phyloP scores from a whole-genome alignment of 1,140 invertebrate genomes.

The Zaprionus lachaisei region DNA sequence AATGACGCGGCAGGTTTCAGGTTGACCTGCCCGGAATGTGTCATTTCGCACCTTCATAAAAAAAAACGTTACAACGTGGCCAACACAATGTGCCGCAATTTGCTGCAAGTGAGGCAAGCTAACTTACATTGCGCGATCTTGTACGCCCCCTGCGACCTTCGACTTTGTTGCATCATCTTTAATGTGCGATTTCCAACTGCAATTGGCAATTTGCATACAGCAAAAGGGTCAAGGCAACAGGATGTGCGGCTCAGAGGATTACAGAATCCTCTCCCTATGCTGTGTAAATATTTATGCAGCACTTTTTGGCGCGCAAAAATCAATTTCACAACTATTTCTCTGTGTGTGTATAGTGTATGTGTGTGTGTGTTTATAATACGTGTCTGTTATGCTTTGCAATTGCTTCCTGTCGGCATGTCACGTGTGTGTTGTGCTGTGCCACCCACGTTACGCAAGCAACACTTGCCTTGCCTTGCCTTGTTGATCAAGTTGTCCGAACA shows the following conservation, averaged over 20 bases:
- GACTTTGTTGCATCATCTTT: conserved; percentile 22
- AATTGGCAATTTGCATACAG: conserved; percentile 60
- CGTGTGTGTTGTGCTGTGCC: conserved; percentile 50
- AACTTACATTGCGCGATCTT: background rate
- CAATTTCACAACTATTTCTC: background rate
- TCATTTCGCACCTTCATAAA: conserved; percentile 81
- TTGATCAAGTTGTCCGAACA: conserved; percentile 43
- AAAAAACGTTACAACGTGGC: conserved; percentile 38
- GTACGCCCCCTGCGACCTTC: background rate
- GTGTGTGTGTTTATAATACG: conserved; percentile 7
- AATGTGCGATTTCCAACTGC: conserved; percentile 71
- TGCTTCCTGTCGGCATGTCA: conserved; percentile 62
- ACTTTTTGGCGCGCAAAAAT: conserved; percentile 72
- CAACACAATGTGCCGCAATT: conserved; percentile 38
- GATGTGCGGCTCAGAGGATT: conserved; percentile 35
- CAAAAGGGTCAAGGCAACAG: conserved; percentile 70
- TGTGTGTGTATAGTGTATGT: conserved; percentile 2
- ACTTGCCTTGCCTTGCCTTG: conserved; percentile 21
- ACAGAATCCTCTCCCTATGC: conserved; percentile 9
- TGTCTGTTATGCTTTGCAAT: conserved; percentile 19
- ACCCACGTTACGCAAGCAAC: conserved; percentile 65
- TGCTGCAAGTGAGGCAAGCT: conserved; percentile 21
- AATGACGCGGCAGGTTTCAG: conserved; percentile 77
- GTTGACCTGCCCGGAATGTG: conserved; percentile 55
- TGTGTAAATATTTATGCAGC: conserved; percentile 62